Percentiles rank a stretch among this genome's conserved stretches.
phyloP scores from a whole-genome alignment of 2,113 vertebrate genomes.

The Budorcas taxicolor region DNA sequence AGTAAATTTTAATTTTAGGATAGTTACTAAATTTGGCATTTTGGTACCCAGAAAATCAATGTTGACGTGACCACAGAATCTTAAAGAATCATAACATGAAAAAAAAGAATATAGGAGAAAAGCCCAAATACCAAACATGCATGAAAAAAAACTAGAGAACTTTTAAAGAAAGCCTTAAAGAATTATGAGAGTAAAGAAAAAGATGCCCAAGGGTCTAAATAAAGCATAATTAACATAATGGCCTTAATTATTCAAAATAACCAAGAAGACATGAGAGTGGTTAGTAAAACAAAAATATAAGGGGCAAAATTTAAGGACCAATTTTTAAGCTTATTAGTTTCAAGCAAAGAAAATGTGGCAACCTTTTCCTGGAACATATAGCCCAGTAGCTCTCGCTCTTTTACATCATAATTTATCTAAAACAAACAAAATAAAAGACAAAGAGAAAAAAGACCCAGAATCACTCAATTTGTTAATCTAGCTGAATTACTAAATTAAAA shows the following conservation, averaged over 20 bases:
- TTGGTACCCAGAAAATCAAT: constrained; percentile 33
- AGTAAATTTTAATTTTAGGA: constrained; percentile 29
- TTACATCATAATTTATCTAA: constrained; percentile 90
- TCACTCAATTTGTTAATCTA: constrained; percentile 60
- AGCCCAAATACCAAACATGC: not conserved
- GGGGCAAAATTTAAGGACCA: constrained; percentile 53
- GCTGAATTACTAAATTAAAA: constrained; percentile 17
- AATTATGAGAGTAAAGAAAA: not conserved
- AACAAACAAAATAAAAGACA: constrained; percentile 75
- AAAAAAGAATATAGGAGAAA: not conserved
- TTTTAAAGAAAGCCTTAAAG: constrained; percentile 1
- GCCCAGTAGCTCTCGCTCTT: constrained; percentile 86
- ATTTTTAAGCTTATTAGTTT: constrained; percentile 50
- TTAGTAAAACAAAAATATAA: constrained; percentile 40
- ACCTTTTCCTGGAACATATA: constrained; percentile 92
- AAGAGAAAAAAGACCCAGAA: constrained; percentile 65
- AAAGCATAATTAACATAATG: not conserved
- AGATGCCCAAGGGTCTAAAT: not conserved
- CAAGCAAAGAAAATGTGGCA: constrained; percentile 74
- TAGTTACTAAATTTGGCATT: constrained; percentile 21
- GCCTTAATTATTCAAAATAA: not conserved
- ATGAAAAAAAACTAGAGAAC: not conserved
- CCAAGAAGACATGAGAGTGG: not conserved
- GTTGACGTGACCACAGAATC: not conserved
- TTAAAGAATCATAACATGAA: not conserved